Evolutionary conservation across 2,113 vertebrate genomes (phyloP), one percentile per base, ranked within the genome.

Genomic region (Lophura nycthemera): DNA sequence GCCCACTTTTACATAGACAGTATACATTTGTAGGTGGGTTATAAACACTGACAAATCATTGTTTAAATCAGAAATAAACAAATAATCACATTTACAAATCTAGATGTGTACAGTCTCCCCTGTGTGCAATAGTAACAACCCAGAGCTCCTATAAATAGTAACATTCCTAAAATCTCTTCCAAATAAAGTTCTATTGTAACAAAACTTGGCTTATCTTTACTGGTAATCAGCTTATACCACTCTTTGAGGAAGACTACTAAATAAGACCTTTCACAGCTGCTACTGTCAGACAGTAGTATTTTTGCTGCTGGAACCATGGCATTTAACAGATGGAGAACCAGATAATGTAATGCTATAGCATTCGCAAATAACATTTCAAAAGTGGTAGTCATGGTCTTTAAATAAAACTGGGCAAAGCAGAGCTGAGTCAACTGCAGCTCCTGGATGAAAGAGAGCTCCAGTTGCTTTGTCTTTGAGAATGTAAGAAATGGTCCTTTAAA

Each of bases 311-410:
- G 48, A 89, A 90, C 57, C 73, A 50, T 61, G 59, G 61, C 63
- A 93, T 83, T 89, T 78, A 84, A 61, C 80, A 88, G 93, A 95
- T 93, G 88, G 88, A 78, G 92, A 93, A 75, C 57, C 66, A 93
- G 93, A 94, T 93, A 96, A 67, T 52, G 52, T 82, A 86, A 59
- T 88, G 83, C 81, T 63, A 92, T 24, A 84, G 40, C 84, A 71
- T 88, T 93, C 52, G 2, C 60, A 40, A 95, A 56, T 83, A 91
- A 75, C 60, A 64, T 91, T 95, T 91, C 47, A 74, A 47, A 72
- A 92, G 75, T 27, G 66, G 93, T 76, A 95, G 80, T 91, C 93
- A 81, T 32, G 40, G 48, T 75, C 85, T 90, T 90, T 75, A 96
- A 95, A 96, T 95, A 91, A 92, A 91, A 78, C 83, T 8, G 30